A percentile compares a stretch with the other conserved stretches of the same genome.
These are phyloP conservation scores for Chionomys nivalis DNA, from an alignment of 2,113 vertebrate genomes.

Conservation along the genomic window DNA sequence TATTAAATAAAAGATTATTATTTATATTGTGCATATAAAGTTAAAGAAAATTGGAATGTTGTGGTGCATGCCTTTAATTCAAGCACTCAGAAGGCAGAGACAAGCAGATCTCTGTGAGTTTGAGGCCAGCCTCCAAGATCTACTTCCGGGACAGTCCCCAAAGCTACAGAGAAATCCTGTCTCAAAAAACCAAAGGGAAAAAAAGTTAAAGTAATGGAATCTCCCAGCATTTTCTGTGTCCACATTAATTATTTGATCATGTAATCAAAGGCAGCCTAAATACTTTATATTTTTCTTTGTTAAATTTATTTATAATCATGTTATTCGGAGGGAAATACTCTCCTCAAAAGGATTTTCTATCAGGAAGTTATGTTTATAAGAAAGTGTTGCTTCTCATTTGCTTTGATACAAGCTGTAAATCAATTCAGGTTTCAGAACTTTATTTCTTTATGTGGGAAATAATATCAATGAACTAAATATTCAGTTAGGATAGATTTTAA, in stretches of 20 bases:
- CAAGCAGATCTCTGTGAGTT: no score
- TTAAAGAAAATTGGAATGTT: neutral
- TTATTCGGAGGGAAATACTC: neutral
- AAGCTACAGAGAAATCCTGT: no score
- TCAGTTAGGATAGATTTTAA: neutral
- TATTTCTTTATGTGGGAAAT: neutral
- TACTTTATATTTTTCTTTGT: neutral
- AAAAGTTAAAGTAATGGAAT: neutral
- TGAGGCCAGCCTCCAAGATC: no score
- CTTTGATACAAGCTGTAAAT: neutral
- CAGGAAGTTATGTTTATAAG: neutral
- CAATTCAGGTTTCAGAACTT: neutral
- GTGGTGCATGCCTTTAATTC: no score
- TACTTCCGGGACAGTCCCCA: no score
- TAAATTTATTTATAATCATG: neutral
- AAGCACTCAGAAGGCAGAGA: no score
- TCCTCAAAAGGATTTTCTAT: neutral
- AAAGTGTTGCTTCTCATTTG: neutral
- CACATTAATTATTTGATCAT: neutral
- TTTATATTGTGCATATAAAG: neutral
- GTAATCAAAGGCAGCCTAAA: neutral
- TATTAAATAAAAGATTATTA: neutral
- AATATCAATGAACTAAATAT: neutral
- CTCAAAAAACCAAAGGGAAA: no score
- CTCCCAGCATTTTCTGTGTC: no score